These are phyloP conservation scores for Trypoxylon attenuatum DNA, from an alignment of 2,888 invertebrate genomes.

Conservation along the genomic window DNA sequence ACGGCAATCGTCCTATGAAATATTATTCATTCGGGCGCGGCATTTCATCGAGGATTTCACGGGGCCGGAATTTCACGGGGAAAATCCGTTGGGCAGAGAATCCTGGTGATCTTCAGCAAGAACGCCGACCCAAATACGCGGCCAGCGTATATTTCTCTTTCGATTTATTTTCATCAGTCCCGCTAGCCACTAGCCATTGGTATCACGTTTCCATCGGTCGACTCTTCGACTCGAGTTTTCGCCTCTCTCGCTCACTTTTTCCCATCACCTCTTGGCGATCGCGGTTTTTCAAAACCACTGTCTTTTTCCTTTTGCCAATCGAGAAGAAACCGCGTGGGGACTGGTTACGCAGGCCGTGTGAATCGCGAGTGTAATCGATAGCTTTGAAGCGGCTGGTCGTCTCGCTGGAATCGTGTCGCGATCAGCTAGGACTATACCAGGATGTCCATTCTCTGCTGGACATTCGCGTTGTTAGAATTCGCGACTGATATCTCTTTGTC, in stretches of 20 bases:
- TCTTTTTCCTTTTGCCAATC: slow-evolving; percentile 14
- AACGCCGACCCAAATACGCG: slow-evolving; percentile 43
- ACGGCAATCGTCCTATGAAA: neutral
- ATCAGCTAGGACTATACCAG: slow-evolving; percentile 19
- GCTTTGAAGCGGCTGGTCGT: slow-evolving; percentile 52
- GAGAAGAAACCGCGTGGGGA: slow-evolving; percentile 52
- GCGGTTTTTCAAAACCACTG: neutral
- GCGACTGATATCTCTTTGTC: slow-evolving; percentile 54
- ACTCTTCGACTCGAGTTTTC: slow-evolving; percentile 8
- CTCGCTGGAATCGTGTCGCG: slow-evolving; percentile 27
- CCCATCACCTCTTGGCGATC: neutral
- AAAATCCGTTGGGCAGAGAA: slow-evolving; percentile 38
- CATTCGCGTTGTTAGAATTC: slow-evolving; percentile 18
- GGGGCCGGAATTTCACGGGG: slow-evolving; percentile 14
- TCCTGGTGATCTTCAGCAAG: slow-evolving; percentile 33
- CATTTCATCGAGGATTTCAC: slow-evolving; percentile 23
- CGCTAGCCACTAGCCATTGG: slow-evolving; percentile 18
- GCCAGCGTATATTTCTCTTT: slow-evolving; percentile 40
- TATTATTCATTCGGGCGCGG: neutral
- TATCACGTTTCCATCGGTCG: slow-evolving; percentile 35
- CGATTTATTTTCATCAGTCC: slow-evolving; percentile 41
- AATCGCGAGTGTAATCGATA: slow-evolving; percentile 66
- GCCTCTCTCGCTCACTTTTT: slow-evolving; percentile 2
- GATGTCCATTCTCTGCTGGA: no score
- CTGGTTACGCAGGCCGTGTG: slow-evolving; percentile 51